Conservation (phyloP, 1,140 invertebrate species). For the Cyclargus thomasi region DNA sequence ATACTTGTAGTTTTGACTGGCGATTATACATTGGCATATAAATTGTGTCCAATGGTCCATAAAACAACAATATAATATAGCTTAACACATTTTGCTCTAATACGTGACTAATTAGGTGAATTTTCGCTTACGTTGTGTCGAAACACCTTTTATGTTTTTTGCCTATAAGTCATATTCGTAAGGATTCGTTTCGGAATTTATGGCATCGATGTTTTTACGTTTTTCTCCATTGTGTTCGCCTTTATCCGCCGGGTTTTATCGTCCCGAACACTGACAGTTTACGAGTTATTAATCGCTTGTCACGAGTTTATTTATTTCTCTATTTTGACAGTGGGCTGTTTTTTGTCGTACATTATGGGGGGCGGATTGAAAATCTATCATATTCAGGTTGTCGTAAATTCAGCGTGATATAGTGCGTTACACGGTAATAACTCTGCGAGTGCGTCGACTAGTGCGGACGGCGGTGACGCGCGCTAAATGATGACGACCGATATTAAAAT, state of each 20-base stretch:
- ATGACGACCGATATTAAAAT: conserved; percentile 70
- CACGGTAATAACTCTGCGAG: conserved; percentile 67
- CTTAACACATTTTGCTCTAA: conserved; percentile 21
- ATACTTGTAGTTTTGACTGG: background rate
- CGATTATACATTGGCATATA: background rate
- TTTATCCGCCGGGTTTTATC: conserved; percentile 67
- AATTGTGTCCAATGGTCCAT: conserved; percentile 10
- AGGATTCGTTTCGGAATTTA: conserved; percentile 76
- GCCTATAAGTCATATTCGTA: conserved; percentile 69
- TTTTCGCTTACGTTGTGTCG: conserved; percentile 42
- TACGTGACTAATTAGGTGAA: conserved; percentile 67
- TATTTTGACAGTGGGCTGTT: conserved; percentile 68
- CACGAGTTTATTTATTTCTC: conserved; percentile 73
- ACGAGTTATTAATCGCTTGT: conserved; percentile 76
- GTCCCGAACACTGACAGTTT: conserved; percentile 70
- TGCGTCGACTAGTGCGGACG: conserved; percentile 64
- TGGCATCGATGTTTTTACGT: conserved; percentile 69
- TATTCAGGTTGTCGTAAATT: conserved; percentile 74
- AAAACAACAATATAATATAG: conserved; percentile 9
- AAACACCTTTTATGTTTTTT: conserved; percentile 46
- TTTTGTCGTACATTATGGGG: conserved; percentile 65
- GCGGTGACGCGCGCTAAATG: conserved; percentile 66
- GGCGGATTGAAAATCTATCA: conserved; percentile 73
- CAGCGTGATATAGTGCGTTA: conserved; percentile 68
- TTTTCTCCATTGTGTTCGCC: conserved; percentile 67